Evolutionary conservation across 1,140 invertebrate genomes (phyloP).

Genomic region (Drosophila novamexicana): DNA sequence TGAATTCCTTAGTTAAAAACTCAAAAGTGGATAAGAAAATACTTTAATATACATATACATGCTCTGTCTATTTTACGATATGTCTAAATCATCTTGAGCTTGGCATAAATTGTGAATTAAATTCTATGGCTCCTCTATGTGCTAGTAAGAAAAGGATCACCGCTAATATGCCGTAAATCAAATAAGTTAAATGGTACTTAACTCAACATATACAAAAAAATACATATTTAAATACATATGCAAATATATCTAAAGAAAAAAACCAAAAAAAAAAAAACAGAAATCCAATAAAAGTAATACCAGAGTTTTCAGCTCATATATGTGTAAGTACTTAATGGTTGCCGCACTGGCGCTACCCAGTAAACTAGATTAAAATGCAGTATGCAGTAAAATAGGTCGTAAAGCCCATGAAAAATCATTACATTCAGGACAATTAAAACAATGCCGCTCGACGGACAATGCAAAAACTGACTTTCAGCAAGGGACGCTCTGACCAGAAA

Average conservation of each 20-base stretch:
- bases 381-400: slow-evolving; percentile 10
- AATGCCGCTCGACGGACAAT: slow-evolving; percentile 56
- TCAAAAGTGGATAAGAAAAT: too few species aligned
- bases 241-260: not conserved
- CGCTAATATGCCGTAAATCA: too few species aligned
- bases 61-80: too few species aligned
- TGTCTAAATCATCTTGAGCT: too few species aligned
- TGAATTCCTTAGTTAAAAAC: too few species aligned
- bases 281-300: not conserved
- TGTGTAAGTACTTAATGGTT: slow-evolving; percentile 8
- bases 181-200: too few species aligned
- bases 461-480: slow-evolving; percentile 31
- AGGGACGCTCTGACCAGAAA: not conserved
- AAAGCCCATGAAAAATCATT: slow-evolving; percentile 50
- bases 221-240: too few species aligned
- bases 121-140: too few species aligned
- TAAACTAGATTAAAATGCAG: slow-evolving; percentile 41
- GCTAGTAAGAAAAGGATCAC: too few species aligned
- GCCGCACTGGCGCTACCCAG: not conserved
- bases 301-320: slow-evolving; percentile 2
- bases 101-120: too few species aligned
- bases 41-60: too few species aligned
- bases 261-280: not conserved
- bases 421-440: slow-evolving; percentile 40
- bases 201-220: too few species aligned